phyloP scores from a whole-genome alignment of 2,113 vertebrate genomes.

The Dasyurus viverrinus region DNA sequence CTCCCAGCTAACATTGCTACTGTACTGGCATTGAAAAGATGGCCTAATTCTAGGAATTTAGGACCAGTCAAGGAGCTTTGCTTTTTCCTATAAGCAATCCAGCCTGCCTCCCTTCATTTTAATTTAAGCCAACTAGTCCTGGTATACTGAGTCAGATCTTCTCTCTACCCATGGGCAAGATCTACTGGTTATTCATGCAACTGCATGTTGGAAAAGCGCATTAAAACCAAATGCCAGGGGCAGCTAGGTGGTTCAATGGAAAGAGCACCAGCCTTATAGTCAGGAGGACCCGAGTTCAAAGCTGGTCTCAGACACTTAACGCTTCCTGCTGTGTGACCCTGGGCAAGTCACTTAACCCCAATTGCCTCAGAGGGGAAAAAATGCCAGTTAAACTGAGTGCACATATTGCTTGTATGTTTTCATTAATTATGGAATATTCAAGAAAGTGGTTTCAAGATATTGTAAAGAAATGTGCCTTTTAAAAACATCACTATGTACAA shows the following conservation, averaged over 20 bases:
- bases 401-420: constrained; percentile 55
- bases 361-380: not conserved
- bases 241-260: too few species aligned
- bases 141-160: not conserved
- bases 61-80: not conserved
- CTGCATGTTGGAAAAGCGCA: too few species aligned
- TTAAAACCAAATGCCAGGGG: too few species aligned
- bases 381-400: constrained; percentile 54
- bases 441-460: constrained; percentile 57
- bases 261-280: too few species aligned
- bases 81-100: not conserved
- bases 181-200: not conserved
- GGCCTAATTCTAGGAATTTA: not conserved
- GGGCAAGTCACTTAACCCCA: too few species aligned
- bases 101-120: not conserved
- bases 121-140: not conserved
- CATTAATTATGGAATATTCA: constrained; percentile 23
- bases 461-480: constrained; percentile 81
- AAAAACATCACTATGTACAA: not conserved
- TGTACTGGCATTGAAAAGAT: not conserved
- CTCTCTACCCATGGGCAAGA: not conserved
- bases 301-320: too few species aligned
- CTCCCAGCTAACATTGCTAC: not conserved
- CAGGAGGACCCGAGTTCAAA: too few species aligned
- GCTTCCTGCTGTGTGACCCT: too few species aligned